Percentiles rank a stretch among this genome's conserved stretches.
Evolutionary conservation across 2,888 invertebrate genomes (phyloP).

Genomic region (Drosophila mimetica): DNA sequence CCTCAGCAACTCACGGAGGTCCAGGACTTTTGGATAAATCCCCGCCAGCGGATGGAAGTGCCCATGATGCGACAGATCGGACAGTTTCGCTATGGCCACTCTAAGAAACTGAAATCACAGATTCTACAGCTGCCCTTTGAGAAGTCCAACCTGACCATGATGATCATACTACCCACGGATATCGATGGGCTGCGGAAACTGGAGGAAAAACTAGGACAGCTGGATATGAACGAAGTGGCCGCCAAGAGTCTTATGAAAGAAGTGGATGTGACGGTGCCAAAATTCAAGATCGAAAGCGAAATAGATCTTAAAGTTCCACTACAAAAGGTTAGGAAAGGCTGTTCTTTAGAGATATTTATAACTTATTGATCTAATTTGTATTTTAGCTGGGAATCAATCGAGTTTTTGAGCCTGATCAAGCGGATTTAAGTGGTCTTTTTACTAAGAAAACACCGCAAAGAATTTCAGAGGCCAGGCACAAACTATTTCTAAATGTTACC

Average conservation of each 20-base stretch:
- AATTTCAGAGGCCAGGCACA: slow-evolving; percentile 91
- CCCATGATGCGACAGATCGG: slow-evolving; percentile 88
- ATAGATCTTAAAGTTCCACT: slow-evolving; percentile 87
- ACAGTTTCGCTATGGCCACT: slow-evolving; percentile 84
- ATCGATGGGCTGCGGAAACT: slow-evolving; percentile 87
- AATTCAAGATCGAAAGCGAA: slow-evolving; percentile 91
- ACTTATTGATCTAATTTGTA: rapidly evolving
- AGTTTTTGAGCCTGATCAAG: slow-evolving; percentile 83
- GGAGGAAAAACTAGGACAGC: slow-evolving; percentile 86
- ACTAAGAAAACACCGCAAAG: slow-evolving; percentile 85
- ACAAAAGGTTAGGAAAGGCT: slow-evolving; percentile 85
- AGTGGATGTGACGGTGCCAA: slow-evolving; percentile 88
- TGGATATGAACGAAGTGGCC: slow-evolving; percentile 86
- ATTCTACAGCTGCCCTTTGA: slow-evolving; percentile 90
- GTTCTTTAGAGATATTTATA: rapidly evolving
- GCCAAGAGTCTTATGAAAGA: slow-evolving; percentile 85
- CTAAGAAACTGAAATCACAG: slow-evolving; percentile 85
- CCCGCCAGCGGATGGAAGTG: slow-evolving; percentile 84
- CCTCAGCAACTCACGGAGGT: slow-evolving; percentile 85
- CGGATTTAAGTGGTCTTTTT: slow-evolving; percentile 87
- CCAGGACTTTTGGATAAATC: slow-evolving; percentile 87
- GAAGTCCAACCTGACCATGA: slow-evolving; percentile 89
- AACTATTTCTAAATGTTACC: slow-evolving; percentile 91
- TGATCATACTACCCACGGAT: slow-evolving; percentile 89
- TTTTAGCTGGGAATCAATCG: slow-evolving; percentile 50